Base-by-base conservation (phyloP, 2,888 invertebrate genomes). In the Blastobasis lacticolella region DNA sequence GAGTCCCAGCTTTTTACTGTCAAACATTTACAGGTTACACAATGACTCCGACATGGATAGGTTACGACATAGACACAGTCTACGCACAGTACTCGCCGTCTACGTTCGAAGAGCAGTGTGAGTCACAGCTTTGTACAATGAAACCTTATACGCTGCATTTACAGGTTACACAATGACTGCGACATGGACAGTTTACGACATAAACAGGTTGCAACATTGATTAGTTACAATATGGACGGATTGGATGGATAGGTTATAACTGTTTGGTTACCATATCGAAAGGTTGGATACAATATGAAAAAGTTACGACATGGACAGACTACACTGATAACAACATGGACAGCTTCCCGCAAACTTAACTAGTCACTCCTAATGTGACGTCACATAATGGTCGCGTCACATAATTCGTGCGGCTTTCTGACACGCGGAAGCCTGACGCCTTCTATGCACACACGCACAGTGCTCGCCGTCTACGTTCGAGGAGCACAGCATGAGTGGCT, bases 371-470 rank as follows among this genome's bases (percentile, higher is more conserved):
- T 94, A 98, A 67, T 91, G 94, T 64, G 92, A 93, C 5, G 94
- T 98, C 89, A 97, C 98, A 0, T 77, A 92, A 40, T 92, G 92
- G 62, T 88, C 92, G 9, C 87, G 91, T 50, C 93, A 96, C 81
- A 94, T 97, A 75, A 92, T 92, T 87, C 70, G 92, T 97, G 46
- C 90, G 94, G 53, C 88, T 95, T 45, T 96, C 93, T 70, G 96
- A 96, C 75, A 89, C 91, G 51, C 89, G 94, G 65, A 91, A 90
- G 72, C 69, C 87, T 38, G 55, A 56, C 37, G 66, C 73, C 36
- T 88, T 92, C 0, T 54, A 93, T 23, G 23, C 23, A 23, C 3
- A 23, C 23, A 23, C 7, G 89, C 91, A 48, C 80, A 89, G 63
- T 92, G 92, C 82, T 92, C 91, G 62, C 94, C 95, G 0, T 56